Percentiles rank a stretch among this genome's conserved stretches.
Evolutionary conservation across 2,797 vertebrate species (phyloP).

Genomic region (Eospalax fontanierii): DNA sequence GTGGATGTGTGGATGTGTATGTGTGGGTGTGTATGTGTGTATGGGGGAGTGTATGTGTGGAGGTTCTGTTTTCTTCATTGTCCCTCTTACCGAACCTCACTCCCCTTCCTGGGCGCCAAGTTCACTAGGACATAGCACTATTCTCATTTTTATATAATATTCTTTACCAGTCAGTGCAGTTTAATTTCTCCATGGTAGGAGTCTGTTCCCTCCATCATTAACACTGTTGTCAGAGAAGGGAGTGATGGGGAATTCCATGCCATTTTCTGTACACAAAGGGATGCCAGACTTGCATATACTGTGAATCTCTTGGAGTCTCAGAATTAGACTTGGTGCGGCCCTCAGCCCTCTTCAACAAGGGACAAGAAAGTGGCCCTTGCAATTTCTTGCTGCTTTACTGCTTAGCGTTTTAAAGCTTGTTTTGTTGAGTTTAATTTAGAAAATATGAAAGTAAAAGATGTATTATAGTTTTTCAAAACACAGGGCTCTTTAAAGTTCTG

Average conservation of each 20-base stretch:
- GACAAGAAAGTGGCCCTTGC: neutral
- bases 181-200: neutral
- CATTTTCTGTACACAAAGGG: neutral
- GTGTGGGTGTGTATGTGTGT: too few species aligned
- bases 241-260: neutral
- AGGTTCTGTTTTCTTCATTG: neutral
- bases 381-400: neutral
- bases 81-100: neutral
- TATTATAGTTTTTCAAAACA: neutral
- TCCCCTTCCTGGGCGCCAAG: neutral
- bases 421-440: conserved; percentile 10
- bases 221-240: neutral
- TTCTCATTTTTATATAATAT: neutral
- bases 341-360: neutral
- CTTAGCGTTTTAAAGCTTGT: neutral
- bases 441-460: neutral
- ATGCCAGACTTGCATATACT: neutral
- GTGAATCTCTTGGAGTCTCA: neutral
- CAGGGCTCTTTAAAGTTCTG: neutral
- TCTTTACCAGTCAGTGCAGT: neutral
- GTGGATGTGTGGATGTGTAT: too few species aligned
- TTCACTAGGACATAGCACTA: neutral
- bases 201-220: neutral
- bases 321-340: too few species aligned
- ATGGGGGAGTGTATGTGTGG: too few species aligned